Conservation (phyloP, 2,797 vertebrate genomes). For the Triplophysa bombifrons region DNA sequence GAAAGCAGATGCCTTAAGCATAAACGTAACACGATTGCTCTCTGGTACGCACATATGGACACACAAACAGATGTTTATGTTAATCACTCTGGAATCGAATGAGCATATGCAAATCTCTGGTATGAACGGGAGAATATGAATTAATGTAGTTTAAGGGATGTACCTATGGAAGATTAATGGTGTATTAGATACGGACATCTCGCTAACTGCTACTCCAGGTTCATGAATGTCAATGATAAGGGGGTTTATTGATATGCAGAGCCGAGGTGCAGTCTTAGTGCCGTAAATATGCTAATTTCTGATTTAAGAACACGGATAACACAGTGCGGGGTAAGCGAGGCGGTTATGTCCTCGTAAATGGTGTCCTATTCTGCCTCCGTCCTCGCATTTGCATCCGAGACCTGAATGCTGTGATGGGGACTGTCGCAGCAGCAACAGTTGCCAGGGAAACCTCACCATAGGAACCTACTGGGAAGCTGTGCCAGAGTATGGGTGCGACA, state of each 20-base stretch:
- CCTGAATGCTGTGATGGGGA: constrained; percentile 67
- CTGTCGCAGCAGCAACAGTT: constrained; percentile 79
- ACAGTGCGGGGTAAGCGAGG: neutral
- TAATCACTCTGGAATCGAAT: constrained; percentile 64
- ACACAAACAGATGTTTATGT: constrained; percentile 70
- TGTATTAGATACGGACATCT: constrained; percentile 40
- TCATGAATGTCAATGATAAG: constrained; percentile 42
- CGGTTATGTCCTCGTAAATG: constrained; percentile 17
- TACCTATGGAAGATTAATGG: constrained; percentile 45
- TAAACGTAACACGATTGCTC: constrained; percentile 37
- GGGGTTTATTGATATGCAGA: constrained; percentile 27
- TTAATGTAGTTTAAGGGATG: constrained; percentile 45
- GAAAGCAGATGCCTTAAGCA: constrained; percentile 40
- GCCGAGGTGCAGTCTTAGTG: neutral
- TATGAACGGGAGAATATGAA: constrained; percentile 15
- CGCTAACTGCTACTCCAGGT: constrained; percentile 46
- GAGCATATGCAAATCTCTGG: constrained; percentile 56
- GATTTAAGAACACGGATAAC: constrained; percentile 5
- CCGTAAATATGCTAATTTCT: constrained; percentile 11
- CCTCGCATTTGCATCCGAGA: constrained; percentile 70
- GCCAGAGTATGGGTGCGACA: constrained; percentile 62
- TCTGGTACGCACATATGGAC: constrained; percentile 58
- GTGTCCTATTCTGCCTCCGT: constrained; percentile 57
- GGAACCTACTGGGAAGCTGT: constrained; percentile 64
- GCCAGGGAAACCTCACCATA: constrained; percentile 78